These are phyloP conservation scores for Merops nubicus DNA, from an alignment of 2,113 vertebrate species.

Conservation along the genomic window DNA sequence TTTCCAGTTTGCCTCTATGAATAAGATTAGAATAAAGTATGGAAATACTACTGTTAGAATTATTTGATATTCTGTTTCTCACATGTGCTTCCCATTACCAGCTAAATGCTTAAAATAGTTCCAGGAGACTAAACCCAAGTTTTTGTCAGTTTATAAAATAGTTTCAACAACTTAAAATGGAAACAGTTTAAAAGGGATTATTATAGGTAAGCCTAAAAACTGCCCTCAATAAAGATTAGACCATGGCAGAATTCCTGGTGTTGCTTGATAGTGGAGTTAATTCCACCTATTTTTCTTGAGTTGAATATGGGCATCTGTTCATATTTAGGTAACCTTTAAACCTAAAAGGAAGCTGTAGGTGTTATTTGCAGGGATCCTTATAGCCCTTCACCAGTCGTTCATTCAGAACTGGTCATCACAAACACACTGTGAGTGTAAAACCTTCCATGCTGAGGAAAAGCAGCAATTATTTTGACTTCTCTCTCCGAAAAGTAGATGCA, in stretches of 20 bases:
- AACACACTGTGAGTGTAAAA: not conserved
- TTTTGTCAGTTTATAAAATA: conserved; percentile 56
- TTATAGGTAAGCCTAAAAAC: conserved; percentile 15
- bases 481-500: not conserved
- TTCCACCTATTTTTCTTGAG: not conserved
- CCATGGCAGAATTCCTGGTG: not conserved
- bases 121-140: conserved; percentile 7
- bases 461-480: not conserved
- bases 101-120: conserved; percentile 34
- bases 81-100: conserved; percentile 35
- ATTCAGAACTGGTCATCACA: not conserved
- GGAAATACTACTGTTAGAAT: not conserved
- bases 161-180: conserved; percentile 30
- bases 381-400: not conserved
- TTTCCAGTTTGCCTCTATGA: not conserved
- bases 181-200: conserved; percentile 1
- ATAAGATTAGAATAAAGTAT: conserved; percentile 32
- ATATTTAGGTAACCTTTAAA: not conserved
- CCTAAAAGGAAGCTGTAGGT: not conserved
- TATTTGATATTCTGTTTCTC: conserved; percentile 20
- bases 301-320: not conserved
- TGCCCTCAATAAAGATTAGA: not conserved
- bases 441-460: not conserved
- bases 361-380: not conserved
- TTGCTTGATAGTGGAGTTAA: not conserved